A percentile compares a stretch with the other conserved stretches of the same genome.
Evolutionary conservation across 2,113 vertebrate species (phyloP).

Genomic region (Synchiropus splendidus): DNA sequence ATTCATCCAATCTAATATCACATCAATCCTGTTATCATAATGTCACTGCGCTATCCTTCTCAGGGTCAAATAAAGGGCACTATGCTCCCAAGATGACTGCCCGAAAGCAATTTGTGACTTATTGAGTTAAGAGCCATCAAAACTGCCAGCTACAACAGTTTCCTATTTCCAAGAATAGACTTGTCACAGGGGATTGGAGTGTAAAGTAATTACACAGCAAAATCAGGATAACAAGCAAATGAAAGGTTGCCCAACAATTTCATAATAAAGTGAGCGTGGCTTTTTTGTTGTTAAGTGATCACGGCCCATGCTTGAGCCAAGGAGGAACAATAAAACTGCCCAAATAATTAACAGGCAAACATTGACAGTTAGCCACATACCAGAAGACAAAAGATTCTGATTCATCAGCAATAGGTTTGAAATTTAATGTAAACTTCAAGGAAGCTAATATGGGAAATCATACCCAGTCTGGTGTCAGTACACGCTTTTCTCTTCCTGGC

Average conservation of each 20-base stretch:
- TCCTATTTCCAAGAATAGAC: conserved; percentile 26
- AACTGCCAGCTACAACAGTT: conserved; percentile 33
- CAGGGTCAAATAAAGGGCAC: conserved; percentile 21
- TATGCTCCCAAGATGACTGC: conserved; percentile 13
- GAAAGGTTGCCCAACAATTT: conserved; percentile 5
- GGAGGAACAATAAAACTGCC: too few species aligned
- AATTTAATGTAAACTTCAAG: too few species aligned
- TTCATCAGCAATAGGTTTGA: too few species aligned
- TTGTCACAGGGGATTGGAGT: conserved; percentile 12
- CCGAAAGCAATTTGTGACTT: conserved; percentile 28
- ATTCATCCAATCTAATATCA: conserved; percentile 2
- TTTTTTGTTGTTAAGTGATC: too few species aligned
- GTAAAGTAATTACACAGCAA: conserved; percentile 34
- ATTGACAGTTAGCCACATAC: too few species aligned
- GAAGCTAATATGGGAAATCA: too few species aligned
- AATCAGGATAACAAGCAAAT: conserved; percentile 20
- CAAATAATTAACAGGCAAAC: too few species aligned
- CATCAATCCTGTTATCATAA: conserved; percentile 1
- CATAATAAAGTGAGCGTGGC: too few species aligned
- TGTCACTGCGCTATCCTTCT: conserved; percentile 8
- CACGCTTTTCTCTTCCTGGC: too few species aligned
- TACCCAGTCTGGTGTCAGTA: too few species aligned
- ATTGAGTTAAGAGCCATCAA: conserved; percentile 44
- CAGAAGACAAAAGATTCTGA: too few species aligned
- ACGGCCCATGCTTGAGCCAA: too few species aligned